Evolutionary conservation across 1,140 invertebrate species (phyloP).

Genomic region (Tetramorium simillimum): DNA sequence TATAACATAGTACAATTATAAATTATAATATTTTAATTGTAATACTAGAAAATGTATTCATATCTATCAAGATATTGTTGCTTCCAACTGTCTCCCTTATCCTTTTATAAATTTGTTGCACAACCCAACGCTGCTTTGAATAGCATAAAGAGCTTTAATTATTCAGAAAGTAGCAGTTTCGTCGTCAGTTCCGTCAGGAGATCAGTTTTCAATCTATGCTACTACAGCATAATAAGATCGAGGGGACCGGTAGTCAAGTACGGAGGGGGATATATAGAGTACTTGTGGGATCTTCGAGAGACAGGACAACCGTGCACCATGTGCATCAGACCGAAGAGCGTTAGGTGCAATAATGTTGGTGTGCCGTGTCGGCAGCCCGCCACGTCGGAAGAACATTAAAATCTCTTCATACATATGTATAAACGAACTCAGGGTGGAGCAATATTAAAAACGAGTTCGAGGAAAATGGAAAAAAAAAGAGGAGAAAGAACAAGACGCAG

Average conservation of each 20-base stretch:
- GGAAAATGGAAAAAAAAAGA: conserved; percentile 57
- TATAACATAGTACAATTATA: neutral
- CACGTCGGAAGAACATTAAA: conserved; percentile 75
- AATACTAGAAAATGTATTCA: neutral
- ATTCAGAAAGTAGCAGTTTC: conserved; percentile 40
- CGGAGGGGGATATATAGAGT: conserved; percentile 51
- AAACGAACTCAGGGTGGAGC: conserved; percentile 63
- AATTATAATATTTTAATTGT: neutral
- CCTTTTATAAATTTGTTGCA: neutral
- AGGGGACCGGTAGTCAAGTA: conserved; percentile 40
- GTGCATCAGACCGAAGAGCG: conserved; percentile 64
- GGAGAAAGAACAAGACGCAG: neutral
- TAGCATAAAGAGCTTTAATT: conserved; percentile 24
- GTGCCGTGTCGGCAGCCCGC: conserved; percentile 57
- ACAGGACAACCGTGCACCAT: conserved; percentile 50
- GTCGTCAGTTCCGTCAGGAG: conserved; percentile 4
- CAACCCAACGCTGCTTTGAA: neutral
- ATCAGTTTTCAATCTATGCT: conserved; percentile 43
- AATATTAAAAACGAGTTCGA: conserved; percentile 74
- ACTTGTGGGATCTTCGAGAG: conserved; percentile 39
- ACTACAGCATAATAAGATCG: conserved; percentile 42
- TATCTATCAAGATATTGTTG: neutral
- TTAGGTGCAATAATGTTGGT: conserved; percentile 70
- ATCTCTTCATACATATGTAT: conserved; percentile 77
- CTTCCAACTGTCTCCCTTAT: neutral